Conservation (phyloP, 2,888 invertebrate species). For the Tryphoninae sp. region DNA sequence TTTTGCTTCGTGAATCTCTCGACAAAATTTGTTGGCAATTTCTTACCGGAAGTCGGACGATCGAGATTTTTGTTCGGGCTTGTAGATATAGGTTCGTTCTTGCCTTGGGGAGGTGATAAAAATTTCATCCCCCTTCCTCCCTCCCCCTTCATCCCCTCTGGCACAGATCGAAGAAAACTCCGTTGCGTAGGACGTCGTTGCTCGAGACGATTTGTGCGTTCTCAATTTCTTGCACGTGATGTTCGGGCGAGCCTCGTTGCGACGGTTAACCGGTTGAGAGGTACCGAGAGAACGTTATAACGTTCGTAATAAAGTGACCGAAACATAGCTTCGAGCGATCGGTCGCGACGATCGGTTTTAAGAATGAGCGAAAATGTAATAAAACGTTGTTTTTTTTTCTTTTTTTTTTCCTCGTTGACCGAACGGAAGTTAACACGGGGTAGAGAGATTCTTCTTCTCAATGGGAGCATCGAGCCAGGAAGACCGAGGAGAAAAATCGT, state of each 20-base stretch:
- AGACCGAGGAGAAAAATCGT: conserved; percentile 31
- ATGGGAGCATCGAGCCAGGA: conserved; percentile 58
- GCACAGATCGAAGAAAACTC: conserved; percentile 3
- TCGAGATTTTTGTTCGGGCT: neutral
- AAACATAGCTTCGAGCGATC: conserved; percentile 17
- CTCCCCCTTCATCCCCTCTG: neutral
- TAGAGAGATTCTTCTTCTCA: conserved; percentile 46
- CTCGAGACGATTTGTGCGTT: conserved; percentile 40
- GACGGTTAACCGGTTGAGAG: conserved; percentile 24
- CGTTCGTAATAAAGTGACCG: conserved; percentile 45
- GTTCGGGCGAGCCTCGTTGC: conserved; percentile 43
- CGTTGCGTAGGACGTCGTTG: conserved; percentile 49
- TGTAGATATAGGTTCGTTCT: neutral
- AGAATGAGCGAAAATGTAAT: conserved; percentile 57
- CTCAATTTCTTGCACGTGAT: conserved; percentile 45
- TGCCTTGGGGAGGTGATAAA: neutral
- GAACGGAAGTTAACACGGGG: conserved; percentile 3
- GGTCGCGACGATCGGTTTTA: conserved; percentile 34
- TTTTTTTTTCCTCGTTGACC: conserved; percentile 1
- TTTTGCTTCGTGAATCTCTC: conserved; percentile 4
- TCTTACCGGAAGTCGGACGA: conserved; percentile 26
- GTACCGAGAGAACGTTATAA: conserved; percentile 2
- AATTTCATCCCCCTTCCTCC: neutral
- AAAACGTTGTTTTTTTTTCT: conserved; percentile 53
- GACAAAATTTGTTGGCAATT: neutral